A percentile compares a stretch with the other conserved stretches of the same genome.
Evolutionary conservation across 2,888 invertebrate genomes (phyloP).

Genomic region (Yponomeuta malinellus): DNA sequence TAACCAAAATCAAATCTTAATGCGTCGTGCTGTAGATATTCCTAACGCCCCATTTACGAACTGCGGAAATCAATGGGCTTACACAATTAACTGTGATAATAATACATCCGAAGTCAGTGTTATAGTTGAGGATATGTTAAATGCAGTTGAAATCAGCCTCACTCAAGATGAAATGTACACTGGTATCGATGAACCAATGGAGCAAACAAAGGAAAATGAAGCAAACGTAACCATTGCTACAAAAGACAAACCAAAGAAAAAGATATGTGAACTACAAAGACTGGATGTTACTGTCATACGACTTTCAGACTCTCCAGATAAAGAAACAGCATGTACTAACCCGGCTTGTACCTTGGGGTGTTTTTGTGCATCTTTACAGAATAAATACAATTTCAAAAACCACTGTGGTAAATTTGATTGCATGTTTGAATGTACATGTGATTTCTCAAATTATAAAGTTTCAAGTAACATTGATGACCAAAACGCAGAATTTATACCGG

Average conservation of each 20-base stretch:
- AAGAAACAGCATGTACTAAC: slow-evolving; percentile 58
- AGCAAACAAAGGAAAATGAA: slow-evolving; percentile 33
- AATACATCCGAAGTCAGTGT: neutral
- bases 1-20: slow-evolving; percentile 73
- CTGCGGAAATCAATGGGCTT: neutral
- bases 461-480: slow-evolving; percentile 36
- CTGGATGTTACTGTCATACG: slow-evolving; percentile 81
- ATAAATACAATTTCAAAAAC: slow-evolving; percentile 53
- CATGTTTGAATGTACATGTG: slow-evolving; percentile 73
- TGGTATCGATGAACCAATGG: slow-evolving; percentile 43
- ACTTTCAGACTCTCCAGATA: slow-evolving; percentile 39
- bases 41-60: slow-evolving; percentile 21
- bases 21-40: slow-evolving; percentile 43
- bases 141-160: slow-evolving; percentile 77
- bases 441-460: slow-evolving; percentile 44
- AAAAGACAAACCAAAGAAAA: slow-evolving; percentile 55
- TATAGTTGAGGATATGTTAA: slow-evolving; percentile 67
- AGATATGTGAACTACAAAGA: slow-evolving; percentile 71
- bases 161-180: slow-evolving; percentile 69
- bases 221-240: slow-evolving; percentile 22
- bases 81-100: neutral
- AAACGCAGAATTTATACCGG: slow-evolving; percentile 40
- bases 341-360: slow-evolving; percentile 79
- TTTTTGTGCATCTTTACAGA: slow-evolving; percentile 77
- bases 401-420: slow-evolving; percentile 79